These are phyloP conservation scores for Magallana ariakensis DNA, from an alignment of 1,140 invertebrate species.

Conservation along the genomic window DNA sequence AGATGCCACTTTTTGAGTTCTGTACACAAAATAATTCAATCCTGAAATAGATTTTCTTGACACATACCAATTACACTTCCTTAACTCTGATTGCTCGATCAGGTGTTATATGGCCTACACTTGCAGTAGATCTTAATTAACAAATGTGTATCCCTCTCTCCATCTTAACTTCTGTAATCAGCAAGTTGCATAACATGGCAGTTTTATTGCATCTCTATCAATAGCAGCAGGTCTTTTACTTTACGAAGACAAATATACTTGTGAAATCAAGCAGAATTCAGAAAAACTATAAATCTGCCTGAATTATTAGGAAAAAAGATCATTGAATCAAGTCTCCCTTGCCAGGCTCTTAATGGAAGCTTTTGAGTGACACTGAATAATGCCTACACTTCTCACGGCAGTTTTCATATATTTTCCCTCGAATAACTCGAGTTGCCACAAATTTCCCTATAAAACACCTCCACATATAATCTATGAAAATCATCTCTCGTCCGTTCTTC, in stretches of 20 bases:
- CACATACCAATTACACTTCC: too few relatives aligned
- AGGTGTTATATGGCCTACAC: background rate
- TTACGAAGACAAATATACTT: background rate
- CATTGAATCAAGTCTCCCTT: background rate
- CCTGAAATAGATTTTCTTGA: too few relatives aligned
- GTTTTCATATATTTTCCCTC: constrained; percentile 17
- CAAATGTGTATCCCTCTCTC: background rate
- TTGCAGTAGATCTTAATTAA: constrained; percentile 11
- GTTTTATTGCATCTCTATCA: constrained; percentile 28
- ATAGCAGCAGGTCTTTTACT: background rate
- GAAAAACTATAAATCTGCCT: constrained; percentile 5
- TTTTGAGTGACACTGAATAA: background rate
- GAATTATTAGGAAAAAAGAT: constrained; percentile 13
- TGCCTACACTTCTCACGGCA: background rate
- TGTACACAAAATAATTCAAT: too few relatives aligned
- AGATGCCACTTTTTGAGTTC: too few relatives aligned
- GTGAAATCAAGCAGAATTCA: constrained; percentile 16
- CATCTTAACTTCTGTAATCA: background rate
- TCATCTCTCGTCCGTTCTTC: background rate
- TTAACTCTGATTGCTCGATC: too few relatives aligned
- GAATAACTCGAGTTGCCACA: background rate
- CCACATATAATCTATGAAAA: background rate
- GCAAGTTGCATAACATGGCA: constrained; percentile 15
- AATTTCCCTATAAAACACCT: background rate
- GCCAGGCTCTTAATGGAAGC: background rate